Conservation (phyloP, 2,113 vertebrate genomes). For the Pseudopodoces humilis region DNA sequence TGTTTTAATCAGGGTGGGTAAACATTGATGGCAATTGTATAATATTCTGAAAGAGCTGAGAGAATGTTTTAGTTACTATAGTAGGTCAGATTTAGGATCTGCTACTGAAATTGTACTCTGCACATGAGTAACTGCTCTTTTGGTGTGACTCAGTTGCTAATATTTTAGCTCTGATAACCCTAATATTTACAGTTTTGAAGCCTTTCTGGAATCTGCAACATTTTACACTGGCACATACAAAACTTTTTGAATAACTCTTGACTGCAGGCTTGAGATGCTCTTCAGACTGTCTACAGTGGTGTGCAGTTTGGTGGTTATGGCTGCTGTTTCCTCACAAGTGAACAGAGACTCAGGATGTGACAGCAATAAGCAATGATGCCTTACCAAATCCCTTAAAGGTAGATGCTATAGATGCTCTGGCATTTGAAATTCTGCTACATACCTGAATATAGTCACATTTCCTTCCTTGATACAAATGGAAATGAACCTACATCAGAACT, state of each 20-base stretch:
- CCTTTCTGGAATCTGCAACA: background rate
- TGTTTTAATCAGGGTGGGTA: background rate
- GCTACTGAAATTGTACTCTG: background rate
- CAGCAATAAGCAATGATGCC: background rate
- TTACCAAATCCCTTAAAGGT: background rate
- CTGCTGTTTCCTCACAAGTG: background rate
- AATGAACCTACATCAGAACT: background rate
- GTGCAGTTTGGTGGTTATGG: background rate
- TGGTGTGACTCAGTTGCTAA: background rate
- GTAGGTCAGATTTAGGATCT: background rate
- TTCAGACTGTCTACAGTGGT: background rate
- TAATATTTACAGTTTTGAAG: conserved; percentile 42
- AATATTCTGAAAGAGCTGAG: background rate
- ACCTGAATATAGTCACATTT: background rate
- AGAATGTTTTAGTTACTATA: background rate
- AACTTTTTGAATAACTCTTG: conserved; percentile 26
- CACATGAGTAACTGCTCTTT: background rate
- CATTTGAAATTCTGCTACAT: background rate
- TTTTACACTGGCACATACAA: background rate
- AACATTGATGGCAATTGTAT: background rate
- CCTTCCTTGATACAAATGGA: background rate
- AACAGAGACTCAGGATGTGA: background rate
- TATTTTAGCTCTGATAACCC: conserved; percentile 12
- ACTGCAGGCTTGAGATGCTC: background rate
- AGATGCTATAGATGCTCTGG: background rate